A percentile compares a stretch with the other conserved stretches of the same genome.
Conservation (phyloP, 1,140 invertebrate genomes). For the Trypoxylus dichotomus region DNA sequence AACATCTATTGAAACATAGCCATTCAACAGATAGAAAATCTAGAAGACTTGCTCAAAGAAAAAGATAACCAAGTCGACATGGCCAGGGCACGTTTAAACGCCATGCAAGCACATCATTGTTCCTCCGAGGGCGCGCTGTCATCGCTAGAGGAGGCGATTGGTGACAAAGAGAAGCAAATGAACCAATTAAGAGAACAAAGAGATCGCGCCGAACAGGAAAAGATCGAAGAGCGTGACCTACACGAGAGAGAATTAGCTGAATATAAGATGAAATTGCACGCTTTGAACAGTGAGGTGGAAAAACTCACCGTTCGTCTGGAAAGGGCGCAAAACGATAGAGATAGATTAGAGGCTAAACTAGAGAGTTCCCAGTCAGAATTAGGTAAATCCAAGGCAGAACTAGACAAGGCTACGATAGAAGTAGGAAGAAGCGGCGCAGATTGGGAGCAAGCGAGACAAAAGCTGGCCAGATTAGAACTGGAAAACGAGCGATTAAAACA, state of each 20-base stretch:
- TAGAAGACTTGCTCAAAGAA: slow-evolving; percentile 95
- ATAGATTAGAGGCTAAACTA: slow-evolving; percentile 85
- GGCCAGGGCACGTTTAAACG: slow-evolving; percentile 83
- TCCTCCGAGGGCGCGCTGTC: slow-evolving; percentile 89
- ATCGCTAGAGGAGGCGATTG: slow-evolving; percentile 92
- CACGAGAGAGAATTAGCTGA: slow-evolving; percentile 93
- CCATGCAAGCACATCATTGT: slow-evolving; percentile 91
- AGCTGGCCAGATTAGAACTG: slow-evolving; percentile 80
- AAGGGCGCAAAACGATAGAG: slow-evolving; percentile 85
- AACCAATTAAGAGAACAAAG: slow-evolving; percentile 71
- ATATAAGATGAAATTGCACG: slow-evolving; percentile 92
- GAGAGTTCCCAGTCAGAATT: slow-evolving; percentile 91
- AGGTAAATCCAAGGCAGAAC: slow-evolving; percentile 89
- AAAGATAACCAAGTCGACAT: slow-evolving; percentile 98
- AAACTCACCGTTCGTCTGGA: slow-evolving; percentile 86
- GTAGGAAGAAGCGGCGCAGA: slow-evolving; percentile 84
- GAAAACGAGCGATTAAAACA: slow-evolving; percentile 86
- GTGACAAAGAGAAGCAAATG: slow-evolving; percentile 97
- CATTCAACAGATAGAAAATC: slow-evolving; percentile 83
- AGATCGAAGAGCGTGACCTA: slow-evolving; percentile 91
- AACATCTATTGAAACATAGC: slow-evolving; percentile 8
- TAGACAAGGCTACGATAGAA: slow-evolving; percentile 88
- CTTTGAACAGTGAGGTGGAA: slow-evolving; percentile 87
- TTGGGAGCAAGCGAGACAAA: slow-evolving; percentile 86
- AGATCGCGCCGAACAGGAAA: slow-evolving; percentile 94